Evolutionary conservation across 2,113 vertebrate genomes (phyloP).

Genomic region (Aspidoscelis tigris): DNA sequence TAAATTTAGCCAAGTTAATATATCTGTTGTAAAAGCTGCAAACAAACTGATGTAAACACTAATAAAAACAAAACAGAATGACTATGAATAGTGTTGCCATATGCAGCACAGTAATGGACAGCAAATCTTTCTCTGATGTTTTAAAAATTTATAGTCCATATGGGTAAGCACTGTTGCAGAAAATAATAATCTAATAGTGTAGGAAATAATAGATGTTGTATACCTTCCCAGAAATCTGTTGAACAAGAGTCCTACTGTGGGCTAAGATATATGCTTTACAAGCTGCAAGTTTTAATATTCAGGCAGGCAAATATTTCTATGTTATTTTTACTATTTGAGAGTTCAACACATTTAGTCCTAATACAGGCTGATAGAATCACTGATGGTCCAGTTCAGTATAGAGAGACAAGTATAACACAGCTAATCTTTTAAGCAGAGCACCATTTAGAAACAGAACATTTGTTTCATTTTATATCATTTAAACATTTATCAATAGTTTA

Average conservation of each 20-base stretch:
- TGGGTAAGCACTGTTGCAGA: background rate
- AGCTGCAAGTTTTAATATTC: too few relatives aligned
- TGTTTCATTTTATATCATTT: too few relatives aligned
- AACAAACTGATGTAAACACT: constrained; percentile 37
- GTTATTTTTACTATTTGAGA: too few relatives aligned
- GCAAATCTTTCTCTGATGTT: background rate
- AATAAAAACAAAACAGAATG: constrained; percentile 47
- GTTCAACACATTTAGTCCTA: too few relatives aligned
- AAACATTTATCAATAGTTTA: too few relatives aligned
- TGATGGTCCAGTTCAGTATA: too few relatives aligned
- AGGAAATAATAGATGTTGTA: constrained; percentile 1
- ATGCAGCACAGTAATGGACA: background rate
- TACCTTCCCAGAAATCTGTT: constrained; percentile 19
- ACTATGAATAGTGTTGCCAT: constrained; percentile 21
- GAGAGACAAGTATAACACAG: too few relatives aligned
- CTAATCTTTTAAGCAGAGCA: too few relatives aligned
- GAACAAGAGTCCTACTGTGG: background rate
- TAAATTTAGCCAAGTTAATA: constrained; percentile 5
- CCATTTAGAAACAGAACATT: too few relatives aligned
- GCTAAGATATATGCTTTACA: too few relatives aligned
- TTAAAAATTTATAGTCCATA: constrained; percentile 15
- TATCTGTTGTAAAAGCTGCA: constrained; percentile 31
- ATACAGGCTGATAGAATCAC: too few relatives aligned
- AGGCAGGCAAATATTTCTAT: too few relatives aligned
- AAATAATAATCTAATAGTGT: constrained; percentile 22